Conservation (phyloP, 2,888 invertebrate genomes). For the Hylaea fasciaria region DNA sequence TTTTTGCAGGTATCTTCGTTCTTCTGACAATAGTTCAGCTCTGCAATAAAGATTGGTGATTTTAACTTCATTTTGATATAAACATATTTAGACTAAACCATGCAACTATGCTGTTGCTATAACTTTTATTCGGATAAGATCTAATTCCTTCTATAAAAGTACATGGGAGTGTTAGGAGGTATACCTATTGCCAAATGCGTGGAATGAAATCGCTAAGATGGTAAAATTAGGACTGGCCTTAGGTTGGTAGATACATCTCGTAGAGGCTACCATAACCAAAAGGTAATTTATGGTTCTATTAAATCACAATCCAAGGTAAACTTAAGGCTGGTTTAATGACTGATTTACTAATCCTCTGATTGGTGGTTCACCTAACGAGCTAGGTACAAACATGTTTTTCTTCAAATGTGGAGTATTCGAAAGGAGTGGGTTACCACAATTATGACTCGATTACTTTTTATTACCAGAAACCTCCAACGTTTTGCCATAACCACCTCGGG, state of each 20-base stretch:
- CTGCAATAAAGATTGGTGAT: constrained; percentile 71
- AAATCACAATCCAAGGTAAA: background rate
- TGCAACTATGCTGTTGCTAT: background rate
- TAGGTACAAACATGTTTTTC: constrained; percentile 23
- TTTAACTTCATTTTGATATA: background rate
- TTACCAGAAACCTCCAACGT: constrained; percentile 15
- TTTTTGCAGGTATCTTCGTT: constrained; percentile 91
- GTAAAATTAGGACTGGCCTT: background rate
- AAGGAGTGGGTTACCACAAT: constrained; percentile 30
- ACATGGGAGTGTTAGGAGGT: background rate
- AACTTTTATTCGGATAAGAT: background rate
- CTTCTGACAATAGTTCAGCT: constrained; percentile 93
- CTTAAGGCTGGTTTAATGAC: constrained; percentile 4
- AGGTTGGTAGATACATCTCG: background rate
- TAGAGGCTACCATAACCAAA: background rate
- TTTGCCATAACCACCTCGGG: constrained; percentile 26
- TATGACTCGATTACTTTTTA: constrained; percentile 17
- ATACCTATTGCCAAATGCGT: background rate
- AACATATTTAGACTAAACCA: background rate
- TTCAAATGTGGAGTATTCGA: constrained; percentile 21
- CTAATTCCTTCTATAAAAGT: background rate
- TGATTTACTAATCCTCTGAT: constrained; percentile 29
- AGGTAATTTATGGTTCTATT: constrained; percentile 1
- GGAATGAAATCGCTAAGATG: background rate
- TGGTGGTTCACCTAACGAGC: constrained; percentile 16